These are phyloP conservation scores for Drosophila kanekoi DNA, from an alignment of 2,888 invertebrate genomes.

Conservation along the genomic window DNA sequence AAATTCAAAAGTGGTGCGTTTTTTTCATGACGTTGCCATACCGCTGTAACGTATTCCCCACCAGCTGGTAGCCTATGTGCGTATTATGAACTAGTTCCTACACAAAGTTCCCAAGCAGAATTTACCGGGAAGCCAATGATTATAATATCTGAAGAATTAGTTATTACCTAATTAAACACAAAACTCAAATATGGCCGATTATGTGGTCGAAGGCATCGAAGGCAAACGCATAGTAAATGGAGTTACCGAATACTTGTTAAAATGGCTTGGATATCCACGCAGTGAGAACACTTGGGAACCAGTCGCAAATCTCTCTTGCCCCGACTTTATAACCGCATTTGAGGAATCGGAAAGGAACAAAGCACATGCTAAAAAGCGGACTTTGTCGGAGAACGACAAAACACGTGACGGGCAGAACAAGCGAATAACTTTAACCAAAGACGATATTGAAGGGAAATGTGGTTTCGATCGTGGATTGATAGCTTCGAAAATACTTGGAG, in stretches of 20 bases:
- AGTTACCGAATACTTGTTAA: slow-evolving; percentile 89
- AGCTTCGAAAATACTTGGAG: slow-evolving; percentile 93
- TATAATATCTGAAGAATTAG: too few relatives aligned
- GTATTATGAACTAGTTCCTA: slow-evolving; percentile 10
- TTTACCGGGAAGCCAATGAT: neutral
- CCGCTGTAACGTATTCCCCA: slow-evolving; percentile 1
- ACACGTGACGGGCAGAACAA: slow-evolving; percentile 30
- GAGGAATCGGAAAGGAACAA: slow-evolving; percentile 92
- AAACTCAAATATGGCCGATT: slow-evolving; percentile 87
- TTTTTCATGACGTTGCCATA: slow-evolving; percentile 22
- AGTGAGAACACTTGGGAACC: slow-evolving; percentile 99
- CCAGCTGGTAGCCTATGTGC: neutral
- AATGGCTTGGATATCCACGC: slow-evolving; percentile 93
- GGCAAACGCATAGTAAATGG: slow-evolving; percentile 92
- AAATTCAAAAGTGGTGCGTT: slow-evolving; percentile 6
- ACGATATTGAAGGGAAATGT: slow-evolving; percentile 17
- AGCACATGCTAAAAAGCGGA: slow-evolving; percentile 79
- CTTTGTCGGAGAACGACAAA: slow-evolving; percentile 72
- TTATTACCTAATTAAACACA: neutral
- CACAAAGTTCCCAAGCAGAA: neutral
- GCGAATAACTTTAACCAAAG: neutral
- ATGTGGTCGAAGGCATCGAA: slow-evolving; percentile 95
- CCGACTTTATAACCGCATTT: slow-evolving; percentile 93
- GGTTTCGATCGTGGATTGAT: slow-evolving; percentile 93
- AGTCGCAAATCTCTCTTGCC: slow-evolving; percentile 95